Conservation (phyloP, 2,113 vertebrate species). For the Dasypus novemcinctus region DNA sequence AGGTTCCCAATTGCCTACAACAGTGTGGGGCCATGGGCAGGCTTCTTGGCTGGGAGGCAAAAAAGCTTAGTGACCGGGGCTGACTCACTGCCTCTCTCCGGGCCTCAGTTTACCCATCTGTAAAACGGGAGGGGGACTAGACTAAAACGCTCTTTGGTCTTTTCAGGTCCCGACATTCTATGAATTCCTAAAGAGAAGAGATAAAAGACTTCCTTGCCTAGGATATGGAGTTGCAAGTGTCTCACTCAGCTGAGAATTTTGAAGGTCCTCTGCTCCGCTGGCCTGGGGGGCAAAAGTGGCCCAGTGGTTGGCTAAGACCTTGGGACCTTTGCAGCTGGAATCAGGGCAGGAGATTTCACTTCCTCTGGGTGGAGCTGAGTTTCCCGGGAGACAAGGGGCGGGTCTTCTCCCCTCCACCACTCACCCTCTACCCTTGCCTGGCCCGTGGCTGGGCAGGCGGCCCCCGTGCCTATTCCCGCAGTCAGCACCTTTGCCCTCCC, state of each 20-base stretch:
- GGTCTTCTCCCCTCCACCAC: neutral
- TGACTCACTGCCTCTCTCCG: neutral
- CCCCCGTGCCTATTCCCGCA: accelerated
- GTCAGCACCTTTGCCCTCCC: neutral
- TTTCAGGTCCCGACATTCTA: neutral
- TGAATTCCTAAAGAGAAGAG: neutral
- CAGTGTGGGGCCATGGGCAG: neutral
- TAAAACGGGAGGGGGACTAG: neutral
- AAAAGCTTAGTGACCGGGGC: neutral
- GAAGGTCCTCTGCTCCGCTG: neutral
- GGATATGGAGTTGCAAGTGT: neutral
- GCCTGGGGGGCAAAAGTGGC: neutral
- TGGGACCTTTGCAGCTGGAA: neutral
- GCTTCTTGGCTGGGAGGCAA: neutral
- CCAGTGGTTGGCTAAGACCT: neutral
- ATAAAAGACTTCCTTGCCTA: neutral
- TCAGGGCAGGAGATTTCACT: neutral
- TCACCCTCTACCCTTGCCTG: accelerated
- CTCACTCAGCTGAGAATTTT: neutral
- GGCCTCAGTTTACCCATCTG: constrained; percentile 14
- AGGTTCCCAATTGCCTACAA: neutral
- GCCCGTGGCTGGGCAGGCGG: accelerated
- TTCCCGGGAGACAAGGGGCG: neutral
- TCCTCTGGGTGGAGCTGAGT: neutral
- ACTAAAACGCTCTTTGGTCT: neutral